Evolutionary conservation across 2,888 invertebrate species (phyloP).

Genomic region (Panopea generosa): DNA sequence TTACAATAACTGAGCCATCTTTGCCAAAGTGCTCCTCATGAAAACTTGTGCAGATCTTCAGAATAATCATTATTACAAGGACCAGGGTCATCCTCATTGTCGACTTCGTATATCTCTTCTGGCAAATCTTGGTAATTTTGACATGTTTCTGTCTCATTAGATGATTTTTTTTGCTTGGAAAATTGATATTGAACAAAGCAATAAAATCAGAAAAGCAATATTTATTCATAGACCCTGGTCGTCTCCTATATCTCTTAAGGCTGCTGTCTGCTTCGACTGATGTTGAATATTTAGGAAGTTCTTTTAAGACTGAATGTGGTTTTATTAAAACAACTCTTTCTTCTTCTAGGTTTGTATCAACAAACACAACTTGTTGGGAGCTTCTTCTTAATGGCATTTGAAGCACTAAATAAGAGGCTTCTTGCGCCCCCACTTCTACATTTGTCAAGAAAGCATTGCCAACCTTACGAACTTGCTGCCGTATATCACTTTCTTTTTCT

Average conservation of each 20-base stretch:
- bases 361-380: slow-evolving; percentile 37
- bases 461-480: slow-evolving; percentile 54
- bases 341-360: slow-evolving; percentile 33
- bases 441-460: slow-evolving; percentile 59
- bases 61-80: not conserved
- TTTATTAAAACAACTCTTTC: slow-evolving; percentile 47
- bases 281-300: slow-evolving; percentile 41
- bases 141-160: too few relatives aligned
- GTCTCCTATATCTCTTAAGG: slow-evolving; percentile 11
- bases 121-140: too few relatives aligned
- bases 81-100: too few relatives aligned
- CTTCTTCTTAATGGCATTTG: slow-evolving; percentile 51
- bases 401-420: slow-evolving; percentile 57
- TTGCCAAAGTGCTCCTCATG: not conserved
- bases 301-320: slow-evolving; percentile 18
- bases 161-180: not conserved
- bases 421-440: slow-evolving; percentile 63
- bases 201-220: slow-evolving; percentile 47
- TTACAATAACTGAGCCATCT: slow-evolving; percentile 40
- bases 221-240: slow-evolving; percentile 11
- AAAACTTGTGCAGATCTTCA: not conserved
- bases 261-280: slow-evolving; percentile 42
- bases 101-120: too few relatives aligned
- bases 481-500: slow-evolving; percentile 25
- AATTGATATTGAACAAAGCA: slow-evolving; percentile 14